These are phyloP conservation scores for Glyphotaelius pellucidus DNA, from an alignment of 2,888 invertebrate genomes.

Conservation along the genomic window DNA sequence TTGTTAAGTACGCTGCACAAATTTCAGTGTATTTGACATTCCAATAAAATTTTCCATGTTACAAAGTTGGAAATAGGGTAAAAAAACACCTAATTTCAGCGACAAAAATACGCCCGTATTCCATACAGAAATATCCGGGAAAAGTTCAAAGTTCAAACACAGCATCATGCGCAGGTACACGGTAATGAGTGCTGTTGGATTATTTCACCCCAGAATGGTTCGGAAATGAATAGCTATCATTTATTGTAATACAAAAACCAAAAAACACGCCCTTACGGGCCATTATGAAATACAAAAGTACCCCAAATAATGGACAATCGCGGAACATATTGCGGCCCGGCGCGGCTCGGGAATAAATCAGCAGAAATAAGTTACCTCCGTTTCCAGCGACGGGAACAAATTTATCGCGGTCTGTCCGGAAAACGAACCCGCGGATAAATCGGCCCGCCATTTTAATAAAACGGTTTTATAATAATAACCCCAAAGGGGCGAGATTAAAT, in stretches of 20 bases:
- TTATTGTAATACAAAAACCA: conserved; percentile 43
- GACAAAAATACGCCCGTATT: background rate
- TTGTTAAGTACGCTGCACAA: background rate
- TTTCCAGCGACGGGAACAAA: conserved; percentile 17
- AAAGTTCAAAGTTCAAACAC: background rate
- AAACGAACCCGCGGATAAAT: conserved; percentile 47
- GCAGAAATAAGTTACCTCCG: conserved; percentile 34
- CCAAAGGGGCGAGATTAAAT: conserved; percentile 26
- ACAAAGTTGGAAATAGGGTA: background rate
- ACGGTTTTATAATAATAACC: conserved; percentile 43
- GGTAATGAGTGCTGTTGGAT: background rate
- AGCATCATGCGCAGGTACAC: background rate
- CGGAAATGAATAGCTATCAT: conserved; percentile 45
- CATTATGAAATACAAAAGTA: conserved; percentile 50
- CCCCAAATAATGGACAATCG: conserved; percentile 48
- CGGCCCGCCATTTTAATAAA: conserved; percentile 39
- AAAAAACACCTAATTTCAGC: background rate
- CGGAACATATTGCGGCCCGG: conserved; percentile 45
- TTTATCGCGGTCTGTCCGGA: conserved; percentile 39
- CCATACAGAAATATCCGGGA: background rate
- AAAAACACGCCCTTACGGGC: conserved; percentile 31
- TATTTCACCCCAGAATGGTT: conserved; percentile 26
- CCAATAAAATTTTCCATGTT: background rate
- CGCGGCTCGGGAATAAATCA: conserved; percentile 42
- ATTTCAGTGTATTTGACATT: background rate